Conservation (phyloP, 2,797 vertebrate species). For the Amniataba percoides region DNA sequence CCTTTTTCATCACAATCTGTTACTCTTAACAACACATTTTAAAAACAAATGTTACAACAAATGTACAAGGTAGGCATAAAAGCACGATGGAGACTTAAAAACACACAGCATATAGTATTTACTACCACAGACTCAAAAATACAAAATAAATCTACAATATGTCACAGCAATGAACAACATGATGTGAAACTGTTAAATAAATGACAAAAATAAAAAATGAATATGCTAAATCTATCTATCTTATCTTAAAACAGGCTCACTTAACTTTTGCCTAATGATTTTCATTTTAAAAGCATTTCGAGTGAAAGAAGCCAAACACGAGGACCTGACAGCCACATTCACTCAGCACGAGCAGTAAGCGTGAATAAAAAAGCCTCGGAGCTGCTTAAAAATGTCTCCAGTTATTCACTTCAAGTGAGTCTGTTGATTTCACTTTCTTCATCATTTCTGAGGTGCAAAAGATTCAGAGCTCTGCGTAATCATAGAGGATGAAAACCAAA, state of each 20-base stretch:
- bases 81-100: not conserved
- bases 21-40: not conserved
- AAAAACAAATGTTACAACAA: not conserved
- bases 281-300: not conserved
- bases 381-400: not conserved
- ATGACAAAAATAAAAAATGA: no score
- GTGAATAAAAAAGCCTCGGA: not conserved
- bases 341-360: not conserved
- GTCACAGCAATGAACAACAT: not conserved
- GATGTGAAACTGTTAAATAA: not conserved
- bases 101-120: not conserved
- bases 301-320: not conserved
- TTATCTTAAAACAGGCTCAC: not conserved
- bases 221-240: not conserved
- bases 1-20: not conserved
- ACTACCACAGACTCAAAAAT: not conserved
- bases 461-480: constrained; percentile 1
- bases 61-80: constrained; percentile 8
- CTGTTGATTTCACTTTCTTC: constrained; percentile 14
- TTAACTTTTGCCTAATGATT: not conserved
- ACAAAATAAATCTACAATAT: not conserved
- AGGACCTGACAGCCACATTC: not conserved
- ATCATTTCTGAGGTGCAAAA: constrained; percentile 19
- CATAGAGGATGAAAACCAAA: constrained; percentile 40
- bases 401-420: constrained; percentile 10